Conservation (phyloP, 2,797 vertebrate genomes). For the Mus spretus region DNA sequence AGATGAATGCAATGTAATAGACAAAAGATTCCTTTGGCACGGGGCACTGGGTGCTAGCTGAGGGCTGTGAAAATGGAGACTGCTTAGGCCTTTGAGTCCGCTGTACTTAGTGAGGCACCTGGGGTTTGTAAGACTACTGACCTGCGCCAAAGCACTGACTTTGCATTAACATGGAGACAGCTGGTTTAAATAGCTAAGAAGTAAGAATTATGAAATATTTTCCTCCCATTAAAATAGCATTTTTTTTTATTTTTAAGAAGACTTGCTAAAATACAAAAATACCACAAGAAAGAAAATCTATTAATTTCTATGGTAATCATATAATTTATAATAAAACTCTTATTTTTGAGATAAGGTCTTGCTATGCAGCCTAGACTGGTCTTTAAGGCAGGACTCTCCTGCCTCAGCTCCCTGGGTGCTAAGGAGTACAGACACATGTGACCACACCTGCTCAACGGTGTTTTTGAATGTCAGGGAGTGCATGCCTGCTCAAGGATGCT, state of each 20-base stretch:
- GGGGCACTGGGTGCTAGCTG: too few species aligned
- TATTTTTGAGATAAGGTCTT: not conserved
- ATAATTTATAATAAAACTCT: slow-evolving; percentile 17
- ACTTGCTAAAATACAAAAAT: slow-evolving; percentile 27
- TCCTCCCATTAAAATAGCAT: not conserved
- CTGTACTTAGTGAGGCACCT: not conserved
- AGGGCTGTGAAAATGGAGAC: not conserved
- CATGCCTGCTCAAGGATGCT: not conserved
- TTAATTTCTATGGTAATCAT: not conserved
- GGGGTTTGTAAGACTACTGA: not conserved
- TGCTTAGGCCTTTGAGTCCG: not conserved
- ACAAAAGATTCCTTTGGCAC: not conserved
- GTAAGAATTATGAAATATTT: slow-evolving; percentile 37
- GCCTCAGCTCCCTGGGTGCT: not conserved
- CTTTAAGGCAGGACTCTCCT: not conserved
- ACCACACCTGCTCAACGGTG: not conserved
- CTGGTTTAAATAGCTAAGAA: slow-evolving; percentile 49
- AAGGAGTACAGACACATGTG: not conserved
- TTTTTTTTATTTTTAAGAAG: slow-evolving; percentile 47
- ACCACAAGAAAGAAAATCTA: slow-evolving; percentile 35
- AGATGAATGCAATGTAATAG: not conserved
- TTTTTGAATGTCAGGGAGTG: not conserved
- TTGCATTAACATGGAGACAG: not conserved
- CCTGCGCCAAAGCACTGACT: not conserved
- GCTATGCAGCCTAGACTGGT: not conserved